Conservation (phyloP, 2,113 vertebrate species). For the Cynopterus brachyotis region DNA sequence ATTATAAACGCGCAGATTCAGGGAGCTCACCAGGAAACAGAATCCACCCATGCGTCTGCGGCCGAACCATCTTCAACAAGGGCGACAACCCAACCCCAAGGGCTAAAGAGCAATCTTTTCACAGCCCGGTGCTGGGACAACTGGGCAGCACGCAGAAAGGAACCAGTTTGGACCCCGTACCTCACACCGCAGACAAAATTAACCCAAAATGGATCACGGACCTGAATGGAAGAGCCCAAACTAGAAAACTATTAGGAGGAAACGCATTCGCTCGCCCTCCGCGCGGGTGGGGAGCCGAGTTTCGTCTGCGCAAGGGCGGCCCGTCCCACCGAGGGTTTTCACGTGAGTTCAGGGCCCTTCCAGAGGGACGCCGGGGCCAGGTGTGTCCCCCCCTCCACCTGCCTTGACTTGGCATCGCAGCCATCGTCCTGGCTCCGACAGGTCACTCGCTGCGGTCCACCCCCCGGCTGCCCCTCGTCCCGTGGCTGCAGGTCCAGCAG, state of each 20-base stretch:
- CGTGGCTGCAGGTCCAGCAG: rapidly evolving
- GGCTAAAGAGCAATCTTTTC: not conserved
- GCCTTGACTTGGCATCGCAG: not conserved
- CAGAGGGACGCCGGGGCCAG: not conserved
- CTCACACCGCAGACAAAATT: not conserved
- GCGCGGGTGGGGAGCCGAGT: not conserved
- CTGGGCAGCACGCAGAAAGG: not conserved
- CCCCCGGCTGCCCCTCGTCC: not conserved
- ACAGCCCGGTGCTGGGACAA: not conserved
- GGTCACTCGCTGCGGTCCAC: rapidly evolving
- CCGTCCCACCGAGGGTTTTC: not conserved
- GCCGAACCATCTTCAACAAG: not conserved
- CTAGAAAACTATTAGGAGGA: not conserved
- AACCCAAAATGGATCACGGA: not conserved
- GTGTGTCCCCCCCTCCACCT: not conserved
- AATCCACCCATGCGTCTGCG: not conserved
- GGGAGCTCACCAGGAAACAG: not conserved
- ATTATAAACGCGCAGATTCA: not conserved
- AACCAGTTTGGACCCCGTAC: not conserved
- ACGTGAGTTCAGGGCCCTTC: not conserved
- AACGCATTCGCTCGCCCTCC: conserved; percentile 66
- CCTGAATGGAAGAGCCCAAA: not conserved
- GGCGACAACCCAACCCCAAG: not conserved
- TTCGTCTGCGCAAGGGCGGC: not conserved
- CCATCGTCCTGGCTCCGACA: rapidly evolving